Evolutionary conservation across 2,888 invertebrate genomes (phyloP).

Genomic region (Agapostemon virescens): DNA sequence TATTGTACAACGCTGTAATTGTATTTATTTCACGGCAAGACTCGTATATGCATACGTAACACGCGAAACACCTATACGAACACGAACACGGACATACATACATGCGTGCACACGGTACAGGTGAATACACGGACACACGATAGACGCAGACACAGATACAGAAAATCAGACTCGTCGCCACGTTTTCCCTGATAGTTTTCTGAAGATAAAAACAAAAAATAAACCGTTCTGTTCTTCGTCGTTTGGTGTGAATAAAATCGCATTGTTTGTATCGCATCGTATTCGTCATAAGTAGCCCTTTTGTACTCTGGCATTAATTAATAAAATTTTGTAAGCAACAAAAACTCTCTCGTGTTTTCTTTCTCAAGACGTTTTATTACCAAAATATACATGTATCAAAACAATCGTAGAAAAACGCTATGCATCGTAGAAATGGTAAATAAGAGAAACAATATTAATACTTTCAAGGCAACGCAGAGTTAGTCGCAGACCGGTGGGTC

Average conservation of each 20-base stretch:
- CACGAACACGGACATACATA: neutral
- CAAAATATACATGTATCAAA: slow-evolving; percentile 28
- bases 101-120: neutral
- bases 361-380: slow-evolving; percentile 38
- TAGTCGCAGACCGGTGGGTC: neutral
- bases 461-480: neutral
- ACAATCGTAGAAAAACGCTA: neutral
- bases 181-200: slow-evolving; percentile 48
- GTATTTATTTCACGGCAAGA: slow-evolving; percentile 70
- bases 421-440: slow-evolving; percentile 9
- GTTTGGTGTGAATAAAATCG: slow-evolving; percentile 71
- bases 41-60: slow-evolving; percentile 24
- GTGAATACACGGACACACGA: neutral
- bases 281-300: slow-evolving; percentile 72
- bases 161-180: neutral
- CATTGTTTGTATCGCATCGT: slow-evolving; percentile 70
- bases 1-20: slow-evolving; percentile 57
- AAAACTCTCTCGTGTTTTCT: neutral
- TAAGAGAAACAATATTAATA: slow-evolving; percentile 19
- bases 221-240: slow-evolving; percentile 53
- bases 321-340: slow-evolving; percentile 73
- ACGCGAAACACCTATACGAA: neutral
- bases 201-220: slow-evolving; percentile 26
- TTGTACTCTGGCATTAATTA: slow-evolving; percentile 79
- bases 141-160: neutral